Evolutionary conservation across 2,113 vertebrate genomes (phyloP).

Genomic region (Sminthopsis crassicaudata): DNA sequence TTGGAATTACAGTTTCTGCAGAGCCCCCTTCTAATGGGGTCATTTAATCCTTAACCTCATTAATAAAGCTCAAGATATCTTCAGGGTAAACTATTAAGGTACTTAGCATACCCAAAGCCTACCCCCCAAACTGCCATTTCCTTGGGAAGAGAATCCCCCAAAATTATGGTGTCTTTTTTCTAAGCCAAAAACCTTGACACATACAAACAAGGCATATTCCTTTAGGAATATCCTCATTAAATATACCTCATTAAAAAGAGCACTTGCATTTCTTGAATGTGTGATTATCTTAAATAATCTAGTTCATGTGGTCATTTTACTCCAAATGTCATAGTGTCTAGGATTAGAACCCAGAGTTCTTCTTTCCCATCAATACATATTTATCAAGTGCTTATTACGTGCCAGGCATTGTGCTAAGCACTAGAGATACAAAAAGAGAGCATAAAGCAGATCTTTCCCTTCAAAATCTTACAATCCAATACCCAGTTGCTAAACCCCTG

Average conservation of each 20-base stretch:
- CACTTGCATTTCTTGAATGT: not conserved
- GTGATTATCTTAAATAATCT: not conserved
- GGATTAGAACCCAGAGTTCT: not conserved
- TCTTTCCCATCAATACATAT: not conserved
- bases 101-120: not conserved
- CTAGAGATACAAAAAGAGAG: not conserved
- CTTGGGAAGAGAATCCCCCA: not conserved
- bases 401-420: not conserved
- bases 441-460: not conserved
- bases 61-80: conserved; percentile 28
- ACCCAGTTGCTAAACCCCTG: not conserved
- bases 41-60: conserved; percentile 24
- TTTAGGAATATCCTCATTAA: not conserved
- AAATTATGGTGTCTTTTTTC: not conserved
- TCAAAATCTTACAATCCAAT: not conserved
- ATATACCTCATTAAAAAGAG: not conserved
- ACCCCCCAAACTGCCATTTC: not conserved
- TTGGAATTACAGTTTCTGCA: not conserved
- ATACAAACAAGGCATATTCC: not conserved
- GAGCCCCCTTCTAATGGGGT: not conserved
- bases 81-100: not conserved
- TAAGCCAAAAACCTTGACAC: not conserved
- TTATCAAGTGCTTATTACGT: not conserved
- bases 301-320: not conserved
- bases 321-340: not conserved